A percentile compares a stretch with the other conserved stretches of the same genome.
Conservation (phyloP, 37 sponge, comb jelly and placozoan genomes). For the Geodia barretti region DNA sequence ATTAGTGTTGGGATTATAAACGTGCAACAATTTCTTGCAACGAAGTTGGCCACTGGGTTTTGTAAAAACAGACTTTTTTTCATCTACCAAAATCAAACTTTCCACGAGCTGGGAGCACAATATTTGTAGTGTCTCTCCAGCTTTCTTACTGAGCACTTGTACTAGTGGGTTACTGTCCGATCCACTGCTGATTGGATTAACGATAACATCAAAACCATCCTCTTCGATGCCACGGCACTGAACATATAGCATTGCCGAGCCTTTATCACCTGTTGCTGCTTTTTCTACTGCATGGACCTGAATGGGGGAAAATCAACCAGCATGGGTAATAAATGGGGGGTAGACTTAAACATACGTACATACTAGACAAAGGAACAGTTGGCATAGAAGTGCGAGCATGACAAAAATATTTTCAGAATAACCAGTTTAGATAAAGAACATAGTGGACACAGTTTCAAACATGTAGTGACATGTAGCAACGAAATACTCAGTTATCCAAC, state of each 20-base stretch:
- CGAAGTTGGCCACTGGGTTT: constrained; percentile 32
- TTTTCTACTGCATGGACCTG: too few species aligned
- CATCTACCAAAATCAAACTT: constrained; percentile 9
- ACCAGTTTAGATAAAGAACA: too few species aligned
- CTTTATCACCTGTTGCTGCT: neutral
- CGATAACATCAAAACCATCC: constrained; percentile 42
- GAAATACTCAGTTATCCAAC: too few species aligned
- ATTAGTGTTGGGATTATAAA: neutral
- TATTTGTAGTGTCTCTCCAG: constrained; percentile 27
- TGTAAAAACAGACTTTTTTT: constrained; percentile 18
- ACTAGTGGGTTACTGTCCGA: constrained; percentile 16
- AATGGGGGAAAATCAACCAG: too few species aligned
- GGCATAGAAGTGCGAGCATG: too few species aligned
- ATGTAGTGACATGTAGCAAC: too few species aligned
- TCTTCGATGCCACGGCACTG: constrained; percentile 35
- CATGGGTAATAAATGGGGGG: too few species aligned
- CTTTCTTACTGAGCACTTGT: constrained; percentile 32
- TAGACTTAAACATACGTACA: too few species aligned
- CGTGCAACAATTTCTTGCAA: constrained; percentile 53
- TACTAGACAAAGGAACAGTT: too few species aligned
- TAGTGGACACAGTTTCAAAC: too few species aligned
- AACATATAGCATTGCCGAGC: neutral
- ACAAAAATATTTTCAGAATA: too few species aligned
- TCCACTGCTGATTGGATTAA: constrained; percentile 44
- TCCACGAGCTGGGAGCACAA: constrained; percentile 10